A percentile compares a stretch with the other conserved stretches of the same genome.
Conservation (phyloP, 2,113 vertebrate species). For the Callithrix jacchus region DNA sequence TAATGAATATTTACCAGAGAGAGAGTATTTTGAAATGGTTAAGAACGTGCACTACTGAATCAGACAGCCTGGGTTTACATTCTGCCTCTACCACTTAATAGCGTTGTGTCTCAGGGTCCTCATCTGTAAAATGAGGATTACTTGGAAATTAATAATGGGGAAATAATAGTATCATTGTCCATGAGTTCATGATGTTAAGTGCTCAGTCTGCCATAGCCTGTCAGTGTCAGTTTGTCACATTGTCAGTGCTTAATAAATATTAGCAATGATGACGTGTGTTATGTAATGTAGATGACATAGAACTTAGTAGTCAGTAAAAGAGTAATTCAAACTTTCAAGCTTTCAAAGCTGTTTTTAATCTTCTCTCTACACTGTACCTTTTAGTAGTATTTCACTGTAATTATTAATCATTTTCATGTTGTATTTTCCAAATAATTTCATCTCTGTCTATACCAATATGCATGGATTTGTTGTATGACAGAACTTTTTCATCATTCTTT, state of each 20-base stretch:
- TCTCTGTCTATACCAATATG: neutral
- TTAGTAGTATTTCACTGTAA: neutral
- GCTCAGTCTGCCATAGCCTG: neutral
- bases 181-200: neutral
- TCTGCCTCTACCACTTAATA: neutral
- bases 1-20: neutral
- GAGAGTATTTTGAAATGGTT: neutral
- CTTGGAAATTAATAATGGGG: neutral
- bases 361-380: neutral
- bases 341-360: conserved; percentile 6
- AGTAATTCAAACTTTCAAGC: conserved; percentile 17
- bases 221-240: neutral
- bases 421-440: neutral
- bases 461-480: neutral
- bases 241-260: neutral
- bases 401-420: neutral
- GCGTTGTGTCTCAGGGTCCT: neutral
- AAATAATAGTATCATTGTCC: neutral
- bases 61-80: neutral
- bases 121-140: neutral
- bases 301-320: neutral
- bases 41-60: neutral
- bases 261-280: neutral
- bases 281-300: neutral
- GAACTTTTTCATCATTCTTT: neutral